Evolutionary conservation across 2,113 vertebrate genomes (phyloP).

Genomic region (Trinectes maculatus): DNA sequence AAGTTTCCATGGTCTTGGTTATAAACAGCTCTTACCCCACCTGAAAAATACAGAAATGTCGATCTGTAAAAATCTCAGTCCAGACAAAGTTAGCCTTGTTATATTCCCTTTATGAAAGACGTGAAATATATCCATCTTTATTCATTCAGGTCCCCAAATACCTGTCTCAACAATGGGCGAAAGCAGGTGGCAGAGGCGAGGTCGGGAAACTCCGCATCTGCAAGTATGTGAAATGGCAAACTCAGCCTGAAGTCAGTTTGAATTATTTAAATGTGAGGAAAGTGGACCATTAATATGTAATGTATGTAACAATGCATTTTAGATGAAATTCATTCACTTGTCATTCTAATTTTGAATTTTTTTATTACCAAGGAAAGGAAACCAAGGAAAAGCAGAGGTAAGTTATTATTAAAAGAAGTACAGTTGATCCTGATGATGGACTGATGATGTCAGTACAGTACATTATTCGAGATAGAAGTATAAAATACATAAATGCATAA

Average conservation of each 20-base stretch:
- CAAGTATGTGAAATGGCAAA: constrained; percentile 86
- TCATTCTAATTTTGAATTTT: constrained; percentile 2
- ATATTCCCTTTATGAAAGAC: not conserved
- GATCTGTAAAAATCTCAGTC: not conserved
- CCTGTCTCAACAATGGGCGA: constrained; percentile 93
- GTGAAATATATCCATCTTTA: not conserved
- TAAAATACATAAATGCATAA: no score
- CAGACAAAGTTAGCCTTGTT: not conserved
- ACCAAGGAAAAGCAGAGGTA: constrained; percentile 83
- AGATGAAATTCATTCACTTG: not conserved
- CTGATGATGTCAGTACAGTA: no score
- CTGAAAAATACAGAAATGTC: no score
- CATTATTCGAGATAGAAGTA: no score
- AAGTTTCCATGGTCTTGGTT: no score
- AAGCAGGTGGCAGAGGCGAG: constrained; percentile 94
- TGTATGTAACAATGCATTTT: not conserved
- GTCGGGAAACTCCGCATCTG: constrained; percentile 94
- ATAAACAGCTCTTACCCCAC: no score
- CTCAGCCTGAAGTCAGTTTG: not conserved
- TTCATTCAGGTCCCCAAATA: constrained; percentile 82
- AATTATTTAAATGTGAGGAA: not conserved
- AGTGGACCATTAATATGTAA: not conserved
- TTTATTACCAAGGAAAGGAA: constrained; percentile 73
- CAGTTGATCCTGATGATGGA: not conserved
- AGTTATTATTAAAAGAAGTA: constrained; percentile 6